phyloP scores from a whole-genome alignment of 53 echinoderm and acorn worm genomes.

The Actinopyga echinites region DNA sequence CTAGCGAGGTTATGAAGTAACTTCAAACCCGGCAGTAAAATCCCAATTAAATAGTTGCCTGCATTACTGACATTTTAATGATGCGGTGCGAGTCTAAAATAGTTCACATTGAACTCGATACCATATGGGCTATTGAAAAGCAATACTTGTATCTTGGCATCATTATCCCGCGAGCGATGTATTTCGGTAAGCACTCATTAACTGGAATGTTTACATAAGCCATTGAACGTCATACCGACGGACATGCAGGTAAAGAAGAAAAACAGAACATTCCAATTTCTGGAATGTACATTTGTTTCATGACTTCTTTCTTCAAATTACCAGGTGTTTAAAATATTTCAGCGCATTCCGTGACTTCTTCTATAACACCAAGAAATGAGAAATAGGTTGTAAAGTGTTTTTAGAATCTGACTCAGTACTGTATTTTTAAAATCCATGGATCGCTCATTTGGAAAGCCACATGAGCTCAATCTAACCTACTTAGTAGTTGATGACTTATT shows the following conservation, averaged over 20 bases:
- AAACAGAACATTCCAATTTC: constrained; percentile 32
- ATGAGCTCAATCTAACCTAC: too few relatives aligned
- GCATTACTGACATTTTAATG: constrained; percentile 36
- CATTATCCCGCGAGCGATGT: constrained; percentile 5
- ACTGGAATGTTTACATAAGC: constrained; percentile 33
- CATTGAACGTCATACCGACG: neutral
- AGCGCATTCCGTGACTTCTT: constrained; percentile 17
- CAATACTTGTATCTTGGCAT: neutral
- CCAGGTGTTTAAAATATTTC: constrained; percentile 34
- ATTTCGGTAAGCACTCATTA: constrained; percentile 8
- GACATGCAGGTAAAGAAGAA: constrained; percentile 14
- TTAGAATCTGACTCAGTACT: too few relatives aligned
- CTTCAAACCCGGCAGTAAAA: neutral
- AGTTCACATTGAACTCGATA: constrained; percentile 18
- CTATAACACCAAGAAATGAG: constrained; percentile 12
- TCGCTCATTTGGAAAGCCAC: too few relatives aligned
- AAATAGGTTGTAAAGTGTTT: too few relatives aligned
- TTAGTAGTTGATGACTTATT: too few relatives aligned
- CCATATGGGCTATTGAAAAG: constrained; percentile 12
- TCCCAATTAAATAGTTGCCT: constrained; percentile 28
- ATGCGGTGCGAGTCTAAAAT: constrained; percentile 11
- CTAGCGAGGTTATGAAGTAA: constrained; percentile 6
- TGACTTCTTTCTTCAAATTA: constrained; percentile 23
- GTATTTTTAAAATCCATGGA: too few relatives aligned
- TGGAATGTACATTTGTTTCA: constrained; percentile 15